Base-by-base conservation (phyloP, 1,140 invertebrate genomes). In the Diorhabda carinulata region DNA sequence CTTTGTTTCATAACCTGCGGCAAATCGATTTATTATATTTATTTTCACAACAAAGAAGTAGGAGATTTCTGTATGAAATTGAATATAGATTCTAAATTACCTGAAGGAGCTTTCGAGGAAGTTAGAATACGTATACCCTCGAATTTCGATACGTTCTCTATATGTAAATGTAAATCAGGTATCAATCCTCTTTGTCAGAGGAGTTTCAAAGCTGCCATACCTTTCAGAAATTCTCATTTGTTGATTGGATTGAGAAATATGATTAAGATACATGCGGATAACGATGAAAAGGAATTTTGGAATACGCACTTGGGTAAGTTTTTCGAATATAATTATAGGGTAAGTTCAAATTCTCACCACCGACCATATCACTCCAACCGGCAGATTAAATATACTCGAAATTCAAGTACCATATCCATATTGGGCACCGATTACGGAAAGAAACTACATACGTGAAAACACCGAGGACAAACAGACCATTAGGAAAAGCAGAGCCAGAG, bases 51-150 rank as follows among this genome's bases (percentile, higher is more conserved):
- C 63, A 57, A 59, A 42, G 70, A 72, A 42, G 59, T 76, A n/a
- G 78, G 78, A 3, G 77, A 78, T 72, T 79, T 77, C 58, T 73
- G 74, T 6, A 66, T 78, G 2, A 69, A 72, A 9, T 52, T 79
- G 7, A 41, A 10, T 2, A 52, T 64, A 2, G 25, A 40, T 4
- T 52, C 25, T 7, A 64, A 2, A 52, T 57, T 4, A 56, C 3
- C 57, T 42, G 40, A 63, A 7, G 57, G 70, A 3, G 57, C 8
- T 5, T 66, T 42, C 43, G 64, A 62, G 43, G 45, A 59, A 63
- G 47, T 70, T 5, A 69, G 7, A n/a, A 44, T 76, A 2, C n/a
- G 25, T 3, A 5, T 78, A 40, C 77, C 73, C 8, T 44, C 70
- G n/a, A 68, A 60, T 4, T 76, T 71, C 40, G 9, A 64, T 40